A percentile compares a stretch with the other conserved stretches of the same genome.
Conservation (phyloP, 2,797 vertebrate species). For the Lemur catta region DNA sequence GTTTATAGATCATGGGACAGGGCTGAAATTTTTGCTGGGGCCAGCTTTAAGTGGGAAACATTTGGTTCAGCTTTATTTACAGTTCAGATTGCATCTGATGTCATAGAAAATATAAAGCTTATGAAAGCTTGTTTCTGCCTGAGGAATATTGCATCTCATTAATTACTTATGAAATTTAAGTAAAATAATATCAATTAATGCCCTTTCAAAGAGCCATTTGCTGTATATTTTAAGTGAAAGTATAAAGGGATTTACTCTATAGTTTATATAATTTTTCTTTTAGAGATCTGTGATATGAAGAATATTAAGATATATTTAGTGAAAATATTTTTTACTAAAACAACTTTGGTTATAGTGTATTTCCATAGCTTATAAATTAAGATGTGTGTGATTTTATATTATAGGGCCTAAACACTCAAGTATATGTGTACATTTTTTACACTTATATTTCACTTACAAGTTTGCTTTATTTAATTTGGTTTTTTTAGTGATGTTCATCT, state of each 20-base stretch:
- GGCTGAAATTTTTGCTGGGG: conserved; percentile 68
- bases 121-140: conserved; percentile 67
- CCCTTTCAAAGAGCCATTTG: not conserved
- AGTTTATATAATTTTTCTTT: conserved; percentile 67
- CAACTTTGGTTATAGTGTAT: conserved; percentile 30
- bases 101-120: conserved; percentile 76
- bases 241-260: not conserved
- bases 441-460: not conserved
- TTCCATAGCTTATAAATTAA: not conserved
- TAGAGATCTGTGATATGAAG: conserved; percentile 17
- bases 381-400: not conserved
- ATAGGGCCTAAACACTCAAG: not conserved
- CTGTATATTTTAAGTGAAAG: conserved; percentile 8
- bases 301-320: conserved; percentile 7
- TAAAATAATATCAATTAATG: conserved; percentile 64
- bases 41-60: conserved; percentile 74
- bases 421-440: not conserved
- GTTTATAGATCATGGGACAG: conserved; percentile 74
- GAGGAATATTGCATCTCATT: conserved; percentile 63
- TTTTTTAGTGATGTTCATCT: not conserved
- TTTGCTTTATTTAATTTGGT: not conserved
- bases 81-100: conserved; percentile 70
- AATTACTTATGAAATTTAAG: not conserved
- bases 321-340: conserved; percentile 38
- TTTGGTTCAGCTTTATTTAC: conserved; percentile 64